phyloP scores from a whole-genome alignment of 2,888 invertebrate species.

The Epinotia bilunana region DNA sequence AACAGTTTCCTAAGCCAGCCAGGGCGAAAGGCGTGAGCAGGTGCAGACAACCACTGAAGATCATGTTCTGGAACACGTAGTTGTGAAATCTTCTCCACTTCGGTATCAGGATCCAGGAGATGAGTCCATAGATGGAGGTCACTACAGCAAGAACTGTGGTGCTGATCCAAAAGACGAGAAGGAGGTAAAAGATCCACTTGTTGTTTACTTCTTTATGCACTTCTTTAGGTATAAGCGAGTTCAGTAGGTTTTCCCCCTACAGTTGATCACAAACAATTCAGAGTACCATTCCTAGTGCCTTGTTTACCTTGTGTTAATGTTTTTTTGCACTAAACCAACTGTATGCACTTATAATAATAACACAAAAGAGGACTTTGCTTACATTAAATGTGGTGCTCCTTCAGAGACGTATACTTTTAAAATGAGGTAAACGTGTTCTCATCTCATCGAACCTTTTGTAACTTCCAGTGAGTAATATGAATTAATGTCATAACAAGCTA shows the following conservation, averaged over 20 bases:
- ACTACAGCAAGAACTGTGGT: conserved; percentile 21
- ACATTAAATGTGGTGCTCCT: background rate
- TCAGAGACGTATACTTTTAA: background rate
- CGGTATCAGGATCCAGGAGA: conserved; percentile 39
- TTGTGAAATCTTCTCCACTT: conserved; percentile 41
- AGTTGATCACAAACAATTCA: background rate
- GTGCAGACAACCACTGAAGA: conserved; percentile 37
- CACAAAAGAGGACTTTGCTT: background rate
- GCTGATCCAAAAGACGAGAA: conserved; percentile 30
- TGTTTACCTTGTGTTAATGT: background rate
- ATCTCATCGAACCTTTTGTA: conserved; percentile 4
- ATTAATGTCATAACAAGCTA: background rate
- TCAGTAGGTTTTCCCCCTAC: background rate
- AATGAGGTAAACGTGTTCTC: conserved; percentile 16
- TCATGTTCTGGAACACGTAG: conserved; percentile 40
- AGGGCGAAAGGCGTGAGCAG: conserved; percentile 38
- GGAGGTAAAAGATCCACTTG: conserved; percentile 14
- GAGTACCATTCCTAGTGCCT: background rate
- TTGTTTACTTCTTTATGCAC: background rate
- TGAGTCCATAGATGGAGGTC: conserved; percentile 26
- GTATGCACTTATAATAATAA: background rate
- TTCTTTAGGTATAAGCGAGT: background rate
- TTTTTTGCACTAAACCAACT: background rate
- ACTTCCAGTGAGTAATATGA: conserved; percentile 25
- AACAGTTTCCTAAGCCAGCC: conserved; percentile 40